phyloP scores from a whole-genome alignment of 2,113 vertebrate species.

The Cryptoleucopteryx plumbea region DNA sequence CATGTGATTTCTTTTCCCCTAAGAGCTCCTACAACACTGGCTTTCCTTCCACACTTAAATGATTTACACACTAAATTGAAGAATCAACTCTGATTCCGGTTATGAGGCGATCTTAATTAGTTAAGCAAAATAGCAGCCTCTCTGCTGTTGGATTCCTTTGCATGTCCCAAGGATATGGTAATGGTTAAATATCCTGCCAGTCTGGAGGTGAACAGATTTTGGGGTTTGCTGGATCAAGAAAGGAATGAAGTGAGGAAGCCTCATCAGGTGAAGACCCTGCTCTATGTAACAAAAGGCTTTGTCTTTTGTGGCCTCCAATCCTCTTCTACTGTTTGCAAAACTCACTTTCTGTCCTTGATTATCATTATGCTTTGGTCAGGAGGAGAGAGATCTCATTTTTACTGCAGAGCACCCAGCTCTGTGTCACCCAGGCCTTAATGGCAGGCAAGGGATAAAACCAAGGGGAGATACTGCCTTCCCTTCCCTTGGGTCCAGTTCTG shows the following conservation, averaged over 20 bases:
- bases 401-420: not conserved
- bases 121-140: not conserved
- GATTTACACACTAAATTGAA: not conserved
- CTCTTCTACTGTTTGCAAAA: not conserved
- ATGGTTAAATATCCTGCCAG: not conserved
- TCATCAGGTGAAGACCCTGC: not conserved
- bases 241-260: not conserved
- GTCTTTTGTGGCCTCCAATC: not conserved
- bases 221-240: not conserved
- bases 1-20: not conserved
- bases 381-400: not conserved
- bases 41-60: not conserved
- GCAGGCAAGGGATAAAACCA: not conserved
- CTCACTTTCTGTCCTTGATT: not conserved
- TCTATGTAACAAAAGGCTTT: not conserved
- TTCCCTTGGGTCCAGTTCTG: not conserved
- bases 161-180: not conserved
- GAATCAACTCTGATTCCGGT: not conserved
- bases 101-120: not conserved
- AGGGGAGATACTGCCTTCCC: not conserved
- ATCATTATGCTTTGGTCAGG: not conserved
- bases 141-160: not conserved
- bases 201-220: not conserved
- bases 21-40: not conserved
- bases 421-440: not conserved